Evolutionary conservation across 1,140 invertebrate genomes (phyloP).

Genomic region (Drosophila kepulauana): DNA sequence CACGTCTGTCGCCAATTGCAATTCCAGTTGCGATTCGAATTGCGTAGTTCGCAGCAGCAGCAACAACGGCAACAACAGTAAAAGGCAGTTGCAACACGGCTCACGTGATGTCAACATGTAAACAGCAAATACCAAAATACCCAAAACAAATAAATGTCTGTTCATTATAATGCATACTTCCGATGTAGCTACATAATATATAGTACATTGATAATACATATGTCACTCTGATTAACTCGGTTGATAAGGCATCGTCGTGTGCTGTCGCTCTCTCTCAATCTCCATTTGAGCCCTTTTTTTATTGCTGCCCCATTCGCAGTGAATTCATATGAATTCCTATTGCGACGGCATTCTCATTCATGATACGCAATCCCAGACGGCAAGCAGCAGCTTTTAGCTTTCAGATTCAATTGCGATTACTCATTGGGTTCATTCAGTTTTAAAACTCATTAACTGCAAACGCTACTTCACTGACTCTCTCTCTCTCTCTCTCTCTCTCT

Average conservation of each 20-base stretch:
- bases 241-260: slow-evolving; percentile 45
- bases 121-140: background rate
- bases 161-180: slow-evolving; percentile 26
- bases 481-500: too few species aligned
- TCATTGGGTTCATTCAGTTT: slow-evolving; percentile 2
- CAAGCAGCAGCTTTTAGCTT: background rate
- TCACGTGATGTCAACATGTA: slow-evolving; percentile 64
- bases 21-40: slow-evolving; percentile 15
- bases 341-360: slow-evolving; percentile 24
- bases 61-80: background rate
- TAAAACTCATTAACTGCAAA: slow-evolving; percentile 5
- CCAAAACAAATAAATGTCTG: background rate
- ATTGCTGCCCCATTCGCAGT: slow-evolving; percentile 18
- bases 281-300: slow-evolving; percentile 55
- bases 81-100: background rate
- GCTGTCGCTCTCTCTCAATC: background rate
- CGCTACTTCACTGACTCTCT: background rate
- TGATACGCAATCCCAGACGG: background rate
- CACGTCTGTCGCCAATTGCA: background rate
- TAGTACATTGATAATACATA: slow-evolving; percentile 39
- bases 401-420: background rate
- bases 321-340: slow-evolving; percentile 41
- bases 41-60: slow-evolving; percentile 13
- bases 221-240: slow-evolving; percentile 35
- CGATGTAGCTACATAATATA: slow-evolving; percentile 13